Evolutionary conservation across 2,113 vertebrate genomes (phyloP).

Genomic region (Neomonachus schauinslandi): DNA sequence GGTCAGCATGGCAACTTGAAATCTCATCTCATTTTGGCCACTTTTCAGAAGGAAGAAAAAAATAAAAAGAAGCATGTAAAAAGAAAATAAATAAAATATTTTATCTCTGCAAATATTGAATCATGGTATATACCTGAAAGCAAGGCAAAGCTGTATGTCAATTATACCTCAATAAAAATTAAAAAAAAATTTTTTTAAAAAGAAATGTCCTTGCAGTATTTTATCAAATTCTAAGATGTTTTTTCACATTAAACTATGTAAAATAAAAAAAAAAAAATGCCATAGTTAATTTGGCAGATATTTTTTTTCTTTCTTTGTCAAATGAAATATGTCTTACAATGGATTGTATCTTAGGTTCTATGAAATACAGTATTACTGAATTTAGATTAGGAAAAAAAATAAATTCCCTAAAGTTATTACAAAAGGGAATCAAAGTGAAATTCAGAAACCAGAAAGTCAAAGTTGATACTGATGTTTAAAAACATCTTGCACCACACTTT

Average conservation of each 20-base stretch:
- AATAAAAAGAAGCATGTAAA: neutral
- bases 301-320: neutral
- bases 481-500: neutral
- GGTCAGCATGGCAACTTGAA: neutral
- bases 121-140: neutral
- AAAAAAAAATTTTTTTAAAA: neutral
- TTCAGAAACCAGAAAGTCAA: neutral
- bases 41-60: constrained; percentile 21
- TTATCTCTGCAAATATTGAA: neutral
- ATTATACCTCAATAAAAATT: neutral
- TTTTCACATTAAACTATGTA: neutral
- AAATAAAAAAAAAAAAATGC: neutral
- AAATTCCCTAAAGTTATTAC: neutral
- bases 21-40: neutral
- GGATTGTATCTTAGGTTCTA: neutral
- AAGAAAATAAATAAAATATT: neutral
- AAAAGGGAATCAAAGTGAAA: neutral
- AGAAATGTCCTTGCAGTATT: neutral
- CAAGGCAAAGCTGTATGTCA: neutral
- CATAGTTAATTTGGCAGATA: neutral
- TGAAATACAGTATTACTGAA: neutral
- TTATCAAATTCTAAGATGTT: neutral
- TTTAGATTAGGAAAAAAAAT: neutral
- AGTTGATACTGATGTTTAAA: neutral
- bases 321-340: neutral